A percentile compares a stretch with the other conserved stretches of the same genome.
These are phyloP conservation scores for Chorisops tibialis DNA, from an alignment of 2,888 invertebrate genomes.

Conservation along the genomic window DNA sequence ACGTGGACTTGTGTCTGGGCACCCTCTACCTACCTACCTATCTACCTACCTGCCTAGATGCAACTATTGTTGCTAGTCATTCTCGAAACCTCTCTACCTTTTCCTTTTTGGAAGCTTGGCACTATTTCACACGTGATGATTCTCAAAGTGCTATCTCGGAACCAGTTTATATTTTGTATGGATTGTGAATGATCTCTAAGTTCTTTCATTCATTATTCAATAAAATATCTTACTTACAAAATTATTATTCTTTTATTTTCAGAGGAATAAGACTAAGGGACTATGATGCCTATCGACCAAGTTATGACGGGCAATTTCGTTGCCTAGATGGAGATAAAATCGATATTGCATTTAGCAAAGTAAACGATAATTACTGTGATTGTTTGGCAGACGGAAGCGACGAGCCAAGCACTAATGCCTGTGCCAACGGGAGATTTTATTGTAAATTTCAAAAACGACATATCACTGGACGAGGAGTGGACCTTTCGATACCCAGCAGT, in stretches of 20 bases:
- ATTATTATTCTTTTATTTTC: constrained; percentile 29
- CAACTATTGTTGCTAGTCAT: too few relatives aligned
- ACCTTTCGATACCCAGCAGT: constrained; percentile 64
- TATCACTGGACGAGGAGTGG: constrained; percentile 47
- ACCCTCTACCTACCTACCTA: too few relatives aligned
- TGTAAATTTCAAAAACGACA: constrained; percentile 62
- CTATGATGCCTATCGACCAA: constrained; percentile 52
- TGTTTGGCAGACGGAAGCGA: constrained; percentile 72
- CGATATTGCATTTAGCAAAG: constrained; percentile 56
- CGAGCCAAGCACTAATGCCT: constrained; percentile 86
- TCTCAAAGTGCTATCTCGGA: too few relatives aligned
- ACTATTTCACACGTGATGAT: too few relatives aligned
- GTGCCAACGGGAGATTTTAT: constrained; percentile 77
- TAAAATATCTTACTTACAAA: too few relatives aligned
- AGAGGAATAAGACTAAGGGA: constrained; percentile 52
- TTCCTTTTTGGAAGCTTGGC: too few relatives aligned
- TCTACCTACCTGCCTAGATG: too few relatives aligned
- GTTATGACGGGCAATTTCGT: constrained; percentile 51
- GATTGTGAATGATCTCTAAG: too few relatives aligned
- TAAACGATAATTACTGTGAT: constrained; percentile 87
- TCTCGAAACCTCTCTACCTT: too few relatives aligned
- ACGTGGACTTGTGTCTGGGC: too few relatives aligned
- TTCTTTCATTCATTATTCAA: too few relatives aligned
- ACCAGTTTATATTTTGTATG: too few relatives aligned
- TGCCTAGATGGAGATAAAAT: constrained; percentile 50